Evolutionary conservation across 2,113 vertebrate genomes (phyloP), one percentile per base, ranked within the genome.

Genomic region (Balaeniceps rex): DNA sequence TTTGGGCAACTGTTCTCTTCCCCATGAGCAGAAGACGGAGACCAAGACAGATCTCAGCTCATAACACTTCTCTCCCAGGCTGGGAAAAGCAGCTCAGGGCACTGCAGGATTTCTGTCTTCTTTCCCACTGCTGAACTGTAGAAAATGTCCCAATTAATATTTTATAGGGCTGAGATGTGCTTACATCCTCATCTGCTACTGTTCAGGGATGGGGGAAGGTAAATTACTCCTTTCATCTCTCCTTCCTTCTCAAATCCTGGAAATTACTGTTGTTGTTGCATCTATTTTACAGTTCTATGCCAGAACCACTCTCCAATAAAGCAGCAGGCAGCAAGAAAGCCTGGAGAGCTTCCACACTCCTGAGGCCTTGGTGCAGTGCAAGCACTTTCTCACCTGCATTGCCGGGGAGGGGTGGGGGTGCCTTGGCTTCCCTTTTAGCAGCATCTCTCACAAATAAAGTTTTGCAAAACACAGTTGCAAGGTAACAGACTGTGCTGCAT

Each of bases 91-190:
- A 95, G 90, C 72, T 68, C 78, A 90, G 55, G 63, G 51, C 71
- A 74, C 47, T 83, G 89, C 82, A 91, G 44, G 7, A 83, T 82
- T 83, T 93, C 60, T 79, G 77, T 82, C 87, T 49, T 87, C 61
- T 79, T 87, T 84, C 76, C 54, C 64, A 78, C 16, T 42, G 81
- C 78, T 93, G 74, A 93, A 91, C 52, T 78, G 76, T 36, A 90
- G 87, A 83, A 95, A 96, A 78, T 52, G 84, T 88, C 92, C 87
- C 82, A 88, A 71, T 94, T 96, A 95, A 94, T 93, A 92, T 91
- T 96, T 96, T 64, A 94, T 92, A 89, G 58, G 46, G 25, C 57
- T 84, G 80, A 96, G 87, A 95, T 89, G 81, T 95, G 95, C 87
- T 94, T 96, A 95, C 83, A 79, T 85, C 54, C 78, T 94, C 91